phyloP scores from a whole-genome alignment of 2,113 vertebrate species.

The Apodemus sylvaticus region DNA sequence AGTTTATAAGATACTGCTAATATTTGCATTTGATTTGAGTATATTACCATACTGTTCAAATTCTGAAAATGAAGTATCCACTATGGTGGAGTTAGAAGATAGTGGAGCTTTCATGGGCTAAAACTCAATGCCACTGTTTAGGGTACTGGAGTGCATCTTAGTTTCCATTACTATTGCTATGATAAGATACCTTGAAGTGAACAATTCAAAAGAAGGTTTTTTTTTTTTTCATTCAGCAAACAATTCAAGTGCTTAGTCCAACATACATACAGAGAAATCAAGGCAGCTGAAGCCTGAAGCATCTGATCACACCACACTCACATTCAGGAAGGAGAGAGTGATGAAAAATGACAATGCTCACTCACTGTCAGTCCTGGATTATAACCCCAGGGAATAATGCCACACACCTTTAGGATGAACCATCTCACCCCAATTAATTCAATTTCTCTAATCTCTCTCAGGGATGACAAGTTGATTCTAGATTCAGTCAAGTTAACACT shows the following conservation, averaged over 20 bases:
- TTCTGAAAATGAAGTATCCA: neutral
- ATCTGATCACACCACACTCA: too few relatives aligned
- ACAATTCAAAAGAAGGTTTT: neutral
- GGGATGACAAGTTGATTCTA: neutral
- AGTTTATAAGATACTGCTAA: neutral
- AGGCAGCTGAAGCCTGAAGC: neutral
- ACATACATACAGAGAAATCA: neutral
- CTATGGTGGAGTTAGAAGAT: neutral
- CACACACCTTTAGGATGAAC: neutral
- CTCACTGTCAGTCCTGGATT: neutral
- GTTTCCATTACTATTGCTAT: neutral
- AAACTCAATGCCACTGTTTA: neutral
- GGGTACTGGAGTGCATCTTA: neutral
- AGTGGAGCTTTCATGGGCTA: neutral
- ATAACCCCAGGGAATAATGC: neutral
- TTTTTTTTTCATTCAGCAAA: too few relatives aligned
- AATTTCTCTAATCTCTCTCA: neutral
- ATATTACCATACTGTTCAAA: neutral
- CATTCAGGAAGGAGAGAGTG: neutral
- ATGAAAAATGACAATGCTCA: neutral
- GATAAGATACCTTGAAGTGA: neutral
- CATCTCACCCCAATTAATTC: neutral
- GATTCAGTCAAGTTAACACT: neutral
- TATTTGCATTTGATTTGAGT: neutral
- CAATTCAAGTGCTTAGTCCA: neutral